Percentiles rank a stretch among this genome's conserved stretches.
Conservation (phyloP, 2,888 invertebrate genomes). For the Piscicola geometra region DNA sequence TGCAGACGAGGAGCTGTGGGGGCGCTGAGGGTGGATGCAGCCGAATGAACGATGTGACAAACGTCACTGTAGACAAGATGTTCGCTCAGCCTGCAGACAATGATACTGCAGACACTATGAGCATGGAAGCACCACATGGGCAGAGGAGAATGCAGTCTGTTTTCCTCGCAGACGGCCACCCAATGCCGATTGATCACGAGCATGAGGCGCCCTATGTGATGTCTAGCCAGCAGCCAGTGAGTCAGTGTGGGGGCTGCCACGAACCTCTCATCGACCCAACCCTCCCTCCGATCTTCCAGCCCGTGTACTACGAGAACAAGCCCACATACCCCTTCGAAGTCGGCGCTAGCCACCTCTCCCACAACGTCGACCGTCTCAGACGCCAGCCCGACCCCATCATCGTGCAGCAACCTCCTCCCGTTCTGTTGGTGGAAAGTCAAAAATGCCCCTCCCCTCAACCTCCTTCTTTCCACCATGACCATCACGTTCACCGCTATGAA, state of each 20-base stretch:
- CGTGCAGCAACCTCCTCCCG: background rate
- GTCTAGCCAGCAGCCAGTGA: background rate
- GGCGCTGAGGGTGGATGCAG: background rate
- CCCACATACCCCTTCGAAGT: slow-evolving; percentile 23
- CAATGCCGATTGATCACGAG: background rate
- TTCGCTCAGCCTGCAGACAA: background rate
- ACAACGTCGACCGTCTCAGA: slow-evolving; percentile 14
- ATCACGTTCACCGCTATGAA: background rate
- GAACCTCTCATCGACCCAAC: background rate
- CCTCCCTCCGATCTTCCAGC: background rate
- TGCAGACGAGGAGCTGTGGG: background rate
- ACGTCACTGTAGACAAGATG: background rate
- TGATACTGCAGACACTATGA: background rate
- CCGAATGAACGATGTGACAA: background rate
- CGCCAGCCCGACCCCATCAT: background rate
- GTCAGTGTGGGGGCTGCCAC: background rate
- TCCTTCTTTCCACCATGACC: background rate
- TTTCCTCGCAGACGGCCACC: no score
- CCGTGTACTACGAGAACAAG: background rate
- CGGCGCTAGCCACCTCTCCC: slow-evolving; percentile 1
- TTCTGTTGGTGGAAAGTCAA: background rate
- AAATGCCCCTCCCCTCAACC: background rate
- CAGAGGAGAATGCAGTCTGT: no score
- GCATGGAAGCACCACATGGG: background rate
- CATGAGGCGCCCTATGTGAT: background rate